A percentile compares a stretch with the other conserved stretches of the same genome.
These are phyloP conservation scores for Branchinecta lindahli DNA, from an alignment of 1,140 invertebrate genomes.

Conservation along the genomic window DNA sequence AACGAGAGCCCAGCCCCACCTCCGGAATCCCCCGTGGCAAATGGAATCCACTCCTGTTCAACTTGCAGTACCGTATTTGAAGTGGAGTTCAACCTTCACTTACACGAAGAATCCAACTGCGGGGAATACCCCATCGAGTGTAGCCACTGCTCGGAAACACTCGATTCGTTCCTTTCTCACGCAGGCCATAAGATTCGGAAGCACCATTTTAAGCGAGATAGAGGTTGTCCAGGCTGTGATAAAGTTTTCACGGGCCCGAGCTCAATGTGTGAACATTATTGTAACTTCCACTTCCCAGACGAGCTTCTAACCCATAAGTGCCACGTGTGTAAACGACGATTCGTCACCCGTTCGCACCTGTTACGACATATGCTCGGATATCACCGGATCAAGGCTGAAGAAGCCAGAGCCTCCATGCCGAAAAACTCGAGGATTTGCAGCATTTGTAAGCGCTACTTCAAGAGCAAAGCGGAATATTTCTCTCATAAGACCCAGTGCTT, in stretches of 20 bases:
- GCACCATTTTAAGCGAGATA: not conserved
- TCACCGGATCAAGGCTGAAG: not conserved
- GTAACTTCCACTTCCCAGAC: not conserved
- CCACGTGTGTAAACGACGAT: not conserved
- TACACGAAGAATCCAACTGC: conserved; percentile 3
- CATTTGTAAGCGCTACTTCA: not conserved
- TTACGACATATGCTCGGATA: not conserved
- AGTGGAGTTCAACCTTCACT: not conserved
- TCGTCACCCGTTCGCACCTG: not conserved
- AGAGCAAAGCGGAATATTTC: not conserved
- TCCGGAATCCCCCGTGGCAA: too few species aligned
- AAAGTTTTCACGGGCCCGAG: not conserved
- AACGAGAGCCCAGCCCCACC: too few species aligned
- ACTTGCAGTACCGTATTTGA: not conserved
- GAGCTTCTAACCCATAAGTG: not conserved
- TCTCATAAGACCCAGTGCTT: not conserved
- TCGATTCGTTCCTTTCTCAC: not conserved
- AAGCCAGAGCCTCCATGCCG: not conserved
- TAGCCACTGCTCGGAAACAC: not conserved
- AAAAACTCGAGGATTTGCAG: not conserved
- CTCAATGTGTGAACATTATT: not conserved
- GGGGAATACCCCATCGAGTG: not conserved
- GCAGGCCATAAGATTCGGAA: not conserved
- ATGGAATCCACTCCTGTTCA: not conserved
- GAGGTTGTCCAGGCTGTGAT: not conserved